phyloP scores from a whole-genome alignment of 2,797 vertebrate species.

The Antennarius maculatus region DNA sequence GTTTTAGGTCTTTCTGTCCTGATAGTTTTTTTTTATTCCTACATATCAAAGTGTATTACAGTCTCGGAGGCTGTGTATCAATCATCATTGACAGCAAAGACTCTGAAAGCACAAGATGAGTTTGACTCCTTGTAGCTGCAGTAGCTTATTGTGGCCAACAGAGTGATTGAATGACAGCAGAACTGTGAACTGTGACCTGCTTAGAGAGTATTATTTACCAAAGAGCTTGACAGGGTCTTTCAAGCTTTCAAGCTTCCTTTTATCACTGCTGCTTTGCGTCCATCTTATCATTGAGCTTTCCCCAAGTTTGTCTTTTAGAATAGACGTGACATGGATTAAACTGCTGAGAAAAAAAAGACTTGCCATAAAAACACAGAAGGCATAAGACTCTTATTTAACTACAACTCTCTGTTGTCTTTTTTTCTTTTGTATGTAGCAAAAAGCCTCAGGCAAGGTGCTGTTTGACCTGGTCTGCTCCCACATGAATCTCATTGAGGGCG shows the following conservation, averaged over 20 bases:
- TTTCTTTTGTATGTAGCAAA: constrained; percentile 84
- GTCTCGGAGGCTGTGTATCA: constrained; percentile 43
- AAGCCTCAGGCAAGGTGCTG: constrained; percentile 92
- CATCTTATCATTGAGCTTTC: background rate
- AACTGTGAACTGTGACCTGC: constrained; percentile 26
- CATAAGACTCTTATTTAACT: constrained; percentile 20
- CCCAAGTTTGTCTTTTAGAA: constrained; percentile 19
- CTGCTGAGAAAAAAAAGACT: constrained; percentile 11
- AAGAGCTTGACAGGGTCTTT: constrained; percentile 14
- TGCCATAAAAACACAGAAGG: background rate
- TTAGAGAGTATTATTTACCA: constrained; percentile 18
- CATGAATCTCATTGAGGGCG: constrained; percentile 95
- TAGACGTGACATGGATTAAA: constrained; percentile 16
- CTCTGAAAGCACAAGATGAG: constrained; percentile 47
- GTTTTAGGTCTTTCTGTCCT: no score
- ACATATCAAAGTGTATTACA: background rate
- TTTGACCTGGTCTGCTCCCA: constrained; percentile 94
- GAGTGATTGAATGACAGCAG: constrained; percentile 34
- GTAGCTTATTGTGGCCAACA: constrained; percentile 23
- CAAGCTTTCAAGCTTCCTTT: constrained; percentile 7
- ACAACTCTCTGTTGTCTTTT: background rate
- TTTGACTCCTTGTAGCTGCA: constrained; percentile 19
- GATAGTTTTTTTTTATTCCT: no score
- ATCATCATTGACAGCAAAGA: constrained; percentile 37
- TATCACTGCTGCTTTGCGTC: constrained; percentile 24